Conservation (phyloP, 2,888 invertebrate genomes). For the Tinea semifulvella region DNA sequence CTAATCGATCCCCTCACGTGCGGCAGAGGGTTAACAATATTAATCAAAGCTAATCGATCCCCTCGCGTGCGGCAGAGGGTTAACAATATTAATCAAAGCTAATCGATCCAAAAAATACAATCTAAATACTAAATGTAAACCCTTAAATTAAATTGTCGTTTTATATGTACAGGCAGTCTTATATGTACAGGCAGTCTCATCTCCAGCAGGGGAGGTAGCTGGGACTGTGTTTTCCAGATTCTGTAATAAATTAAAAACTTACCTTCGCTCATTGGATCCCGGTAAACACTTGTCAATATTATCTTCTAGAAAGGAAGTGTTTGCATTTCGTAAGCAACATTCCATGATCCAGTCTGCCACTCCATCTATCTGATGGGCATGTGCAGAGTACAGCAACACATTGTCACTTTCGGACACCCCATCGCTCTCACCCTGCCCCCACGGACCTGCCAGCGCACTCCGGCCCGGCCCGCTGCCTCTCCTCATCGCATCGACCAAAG, state of each 20-base stretch:
- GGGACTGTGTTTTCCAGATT: no score
- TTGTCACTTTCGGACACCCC: constrained; percentile 48
- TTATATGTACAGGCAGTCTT: no score
- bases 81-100: no score
- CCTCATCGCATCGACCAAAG: constrained; percentile 41
- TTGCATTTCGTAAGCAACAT: constrained; percentile 27
- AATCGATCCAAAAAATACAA: no score
- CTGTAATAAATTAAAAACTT: neutral
- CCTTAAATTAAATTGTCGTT: no score
- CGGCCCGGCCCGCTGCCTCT: constrained; percentile 21
- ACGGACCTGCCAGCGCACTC: constrained; percentile 33
- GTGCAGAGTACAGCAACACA: constrained; percentile 31
- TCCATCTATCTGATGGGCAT: constrained; percentile 31
- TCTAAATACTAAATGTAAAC: no score
- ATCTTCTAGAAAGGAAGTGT: neutral
- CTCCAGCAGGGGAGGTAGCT: no score
- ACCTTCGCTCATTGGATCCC: neutral
- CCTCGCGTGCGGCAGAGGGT: no score
- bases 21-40: no score
- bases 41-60: no score
- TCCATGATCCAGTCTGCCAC: constrained; percentile 29
- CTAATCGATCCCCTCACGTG: no score
- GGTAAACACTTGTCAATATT: constrained; percentile 8
- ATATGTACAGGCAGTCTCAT: no score
- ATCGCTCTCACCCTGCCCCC: constrained; percentile 35